These are phyloP conservation scores for Drosophila azteca DNA, from an alignment of 1,140 invertebrate species.

Conservation along the genomic window DNA sequence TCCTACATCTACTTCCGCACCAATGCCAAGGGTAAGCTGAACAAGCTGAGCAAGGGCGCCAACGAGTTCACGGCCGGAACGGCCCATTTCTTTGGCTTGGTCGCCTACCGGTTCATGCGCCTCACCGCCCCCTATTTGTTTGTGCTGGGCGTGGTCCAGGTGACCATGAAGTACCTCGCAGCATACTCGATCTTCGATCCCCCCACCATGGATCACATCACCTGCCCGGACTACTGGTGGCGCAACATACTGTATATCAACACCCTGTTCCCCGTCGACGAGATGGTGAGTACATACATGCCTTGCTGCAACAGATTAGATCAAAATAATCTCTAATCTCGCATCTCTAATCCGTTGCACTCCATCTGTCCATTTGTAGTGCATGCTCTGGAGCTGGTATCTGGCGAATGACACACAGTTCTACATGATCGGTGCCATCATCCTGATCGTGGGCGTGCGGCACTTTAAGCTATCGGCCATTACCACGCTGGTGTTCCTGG, in stretches of 20 bases:
- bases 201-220: conserved; percentile 90
- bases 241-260: conserved; percentile 93
- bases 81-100: conserved; percentile 91
- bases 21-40: conserved; percentile 91
- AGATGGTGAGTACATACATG: conserved; percentile 90
- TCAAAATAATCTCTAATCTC: not conserved
- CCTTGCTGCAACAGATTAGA: too few relatives aligned
- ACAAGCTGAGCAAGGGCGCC: conserved; percentile 88
- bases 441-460: conserved; percentile 89
- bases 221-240: conserved; percentile 94
- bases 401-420: conserved; percentile 94
- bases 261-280: conserved; percentile 92
- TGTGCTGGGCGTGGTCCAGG: conserved; percentile 90
- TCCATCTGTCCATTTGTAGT: conserved; percentile 85
- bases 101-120: conserved; percentile 91
- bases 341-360: not conserved
- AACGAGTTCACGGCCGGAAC: conserved; percentile 88
- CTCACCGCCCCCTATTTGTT: conserved; percentile 94
- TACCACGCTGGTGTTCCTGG: conserved; percentile 87
- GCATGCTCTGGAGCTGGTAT: conserved; percentile 95
- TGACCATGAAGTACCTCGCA: conserved; percentile 92
- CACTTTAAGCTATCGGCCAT: conserved; percentile 90
- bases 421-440: conserved; percentile 91
- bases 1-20: conserved; percentile 93
- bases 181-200: conserved; percentile 92